These are phyloP conservation scores for Ciconia boyciana DNA, from an alignment of 2,113 vertebrate species.

Conservation along the genomic window DNA sequence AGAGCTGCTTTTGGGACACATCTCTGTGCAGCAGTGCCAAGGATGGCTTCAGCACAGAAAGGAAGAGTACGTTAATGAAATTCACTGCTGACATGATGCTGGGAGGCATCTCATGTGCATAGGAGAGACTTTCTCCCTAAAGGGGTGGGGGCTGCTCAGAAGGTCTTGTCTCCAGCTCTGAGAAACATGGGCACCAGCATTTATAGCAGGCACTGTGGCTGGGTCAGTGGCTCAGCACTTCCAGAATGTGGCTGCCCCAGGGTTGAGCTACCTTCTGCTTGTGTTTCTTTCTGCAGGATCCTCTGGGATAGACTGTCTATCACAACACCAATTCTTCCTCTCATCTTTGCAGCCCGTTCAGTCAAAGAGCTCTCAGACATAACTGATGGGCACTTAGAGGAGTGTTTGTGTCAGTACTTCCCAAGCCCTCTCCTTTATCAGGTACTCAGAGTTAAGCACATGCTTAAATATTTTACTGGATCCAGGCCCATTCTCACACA, in stretches of 20 bases:
- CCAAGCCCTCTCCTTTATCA: constrained; percentile 48
- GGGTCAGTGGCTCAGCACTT: background rate
- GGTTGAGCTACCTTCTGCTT: background rate
- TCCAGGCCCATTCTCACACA: constrained; percentile 21
- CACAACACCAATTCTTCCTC: background rate
- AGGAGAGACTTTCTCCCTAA: background rate
- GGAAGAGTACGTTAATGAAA: background rate
- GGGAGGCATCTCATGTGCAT: rapidly evolving
- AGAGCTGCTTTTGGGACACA: background rate
- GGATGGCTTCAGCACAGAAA: background rate
- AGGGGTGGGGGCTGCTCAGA: background rate
- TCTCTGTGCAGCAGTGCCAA: background rate
- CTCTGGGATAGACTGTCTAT: background rate
- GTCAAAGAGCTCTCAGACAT: background rate
- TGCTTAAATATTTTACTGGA: constrained; percentile 56
- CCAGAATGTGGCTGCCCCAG: rapidly evolving
- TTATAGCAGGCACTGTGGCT: background rate
- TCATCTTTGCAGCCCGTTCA: background rate
- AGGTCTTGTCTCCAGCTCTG: background rate
- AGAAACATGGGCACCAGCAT: background rate
- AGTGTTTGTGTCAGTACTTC: constrained; percentile 46
- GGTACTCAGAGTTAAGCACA: constrained; percentile 47
- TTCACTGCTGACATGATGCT: background rate
- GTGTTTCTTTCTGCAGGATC: background rate
- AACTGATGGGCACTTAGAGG: background rate